phyloP scores from a whole-genome alignment of 2,113 vertebrate species.

The Pygoscelis antarcticus region DNA sequence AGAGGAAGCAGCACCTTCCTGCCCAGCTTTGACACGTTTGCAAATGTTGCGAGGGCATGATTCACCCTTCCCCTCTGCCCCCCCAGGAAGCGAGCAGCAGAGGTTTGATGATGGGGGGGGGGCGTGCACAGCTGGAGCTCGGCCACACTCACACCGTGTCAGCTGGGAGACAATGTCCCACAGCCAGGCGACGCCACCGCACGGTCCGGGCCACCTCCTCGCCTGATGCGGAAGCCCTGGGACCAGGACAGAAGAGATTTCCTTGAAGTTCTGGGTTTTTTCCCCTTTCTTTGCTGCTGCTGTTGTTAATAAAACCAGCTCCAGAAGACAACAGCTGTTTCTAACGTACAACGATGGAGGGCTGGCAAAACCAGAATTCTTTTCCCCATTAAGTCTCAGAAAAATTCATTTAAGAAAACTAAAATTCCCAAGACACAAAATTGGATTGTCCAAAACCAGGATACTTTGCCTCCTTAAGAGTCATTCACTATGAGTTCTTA shows the following conservation, averaged over 20 bases:
- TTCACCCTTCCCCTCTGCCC: not conserved
- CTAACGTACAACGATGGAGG: not conserved
- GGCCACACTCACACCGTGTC: fast-evolving
- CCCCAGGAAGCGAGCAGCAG: fast-evolving
- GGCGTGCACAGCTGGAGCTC: not conserved
- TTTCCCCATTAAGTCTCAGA: not conserved
- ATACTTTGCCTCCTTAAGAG: not conserved
- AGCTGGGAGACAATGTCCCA: fast-evolving
- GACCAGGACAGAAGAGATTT: not conserved
- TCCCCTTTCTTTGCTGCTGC: not conserved
- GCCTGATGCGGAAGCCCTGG: fast-evolving
- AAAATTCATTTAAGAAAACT: not conserved
- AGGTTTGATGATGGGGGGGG: not conserved
- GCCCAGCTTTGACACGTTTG: not conserved
- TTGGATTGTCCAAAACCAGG: not conserved
- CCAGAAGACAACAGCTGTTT: not conserved
- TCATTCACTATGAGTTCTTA: not conserved
- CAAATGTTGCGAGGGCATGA: fast-evolving
- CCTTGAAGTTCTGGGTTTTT: not conserved
- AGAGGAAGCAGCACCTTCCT: conserved; percentile 19
- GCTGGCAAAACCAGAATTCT: not conserved
- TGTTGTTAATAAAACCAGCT: not conserved
- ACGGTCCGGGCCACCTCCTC: fast-evolving
- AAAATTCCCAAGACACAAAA: not conserved
- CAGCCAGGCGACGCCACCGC: not conserved